Conservation (phyloP, 1,140 invertebrate species). For the Trissolcus basalis region DNA sequence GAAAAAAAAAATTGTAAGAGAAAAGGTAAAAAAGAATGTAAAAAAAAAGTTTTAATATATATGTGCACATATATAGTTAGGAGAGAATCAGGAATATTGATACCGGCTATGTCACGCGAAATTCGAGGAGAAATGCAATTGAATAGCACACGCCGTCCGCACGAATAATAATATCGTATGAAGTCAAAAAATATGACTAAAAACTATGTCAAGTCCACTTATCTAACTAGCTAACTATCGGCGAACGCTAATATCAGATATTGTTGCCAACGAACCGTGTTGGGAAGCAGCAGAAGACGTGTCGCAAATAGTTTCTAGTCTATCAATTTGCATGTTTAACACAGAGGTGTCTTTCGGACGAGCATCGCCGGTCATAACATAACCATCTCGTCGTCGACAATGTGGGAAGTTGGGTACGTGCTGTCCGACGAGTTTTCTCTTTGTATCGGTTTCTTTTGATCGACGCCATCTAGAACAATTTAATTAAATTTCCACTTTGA, state of each 20-base stretch:
- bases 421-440: conserved; percentile 74
- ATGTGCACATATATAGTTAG: conserved; percentile 15
- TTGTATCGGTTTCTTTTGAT: conserved; percentile 73
- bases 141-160: conserved; percentile 42
- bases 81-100: conserved; percentile 31
- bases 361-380: conserved; percentile 72
- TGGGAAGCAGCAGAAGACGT: conserved; percentile 55
- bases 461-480: conserved; percentile 68
- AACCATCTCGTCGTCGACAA: conserved; percentile 75
- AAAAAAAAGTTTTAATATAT: conserved; percentile 11
- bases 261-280: conserved; percentile 48
- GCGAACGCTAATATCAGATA: conserved; percentile 54
- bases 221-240: conserved; percentile 63
- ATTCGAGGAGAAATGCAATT: conserved; percentile 54
- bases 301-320: conserved; percentile 58
- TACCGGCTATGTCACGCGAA: conserved; percentile 39
- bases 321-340: conserved; percentile 60
- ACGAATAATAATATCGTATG: conserved; percentile 54
- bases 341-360: conserved; percentile 57
- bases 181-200: conserved; percentile 66
- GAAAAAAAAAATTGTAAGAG: conserved; percentile 7
- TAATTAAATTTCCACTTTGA: conserved; percentile 40
- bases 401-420: conserved; percentile 72
- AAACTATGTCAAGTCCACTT: conserved; percentile 66
- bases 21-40: background rate